Conservation (phyloP, 2,888 invertebrate species). For the Pegoplata infirma region DNA sequence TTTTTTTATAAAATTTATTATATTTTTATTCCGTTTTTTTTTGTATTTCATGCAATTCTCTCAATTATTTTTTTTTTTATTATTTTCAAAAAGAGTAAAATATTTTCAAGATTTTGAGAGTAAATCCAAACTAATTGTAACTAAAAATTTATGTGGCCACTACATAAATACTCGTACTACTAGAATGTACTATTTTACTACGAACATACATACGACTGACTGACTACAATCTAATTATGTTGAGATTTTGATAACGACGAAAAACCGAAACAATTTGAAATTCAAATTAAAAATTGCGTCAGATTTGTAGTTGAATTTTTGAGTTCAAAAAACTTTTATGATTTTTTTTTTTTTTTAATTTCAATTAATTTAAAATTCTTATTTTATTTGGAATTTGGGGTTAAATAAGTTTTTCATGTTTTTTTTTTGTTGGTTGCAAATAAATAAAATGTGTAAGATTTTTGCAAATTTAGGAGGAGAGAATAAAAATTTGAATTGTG, state of each 20-base stretch:
- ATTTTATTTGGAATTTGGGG: too few species aligned
- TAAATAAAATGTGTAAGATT: too few species aligned
- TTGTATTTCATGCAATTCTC: neutral
- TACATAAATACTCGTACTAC: too few species aligned
- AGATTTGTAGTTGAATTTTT: neutral
- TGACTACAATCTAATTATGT: neutral
- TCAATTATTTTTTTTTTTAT: neutral
- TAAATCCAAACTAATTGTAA: neutral
- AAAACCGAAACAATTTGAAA: constrained; percentile 2
- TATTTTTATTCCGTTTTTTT: neutral
- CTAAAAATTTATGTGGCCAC: neutral
- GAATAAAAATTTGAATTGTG: too few species aligned
- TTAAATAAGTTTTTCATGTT: too few species aligned
- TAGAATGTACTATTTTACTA: neutral
- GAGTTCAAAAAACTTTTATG: neutral
- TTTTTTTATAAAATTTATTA: neutral
- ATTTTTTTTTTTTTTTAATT: too few species aligned
- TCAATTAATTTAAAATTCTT: too few species aligned
- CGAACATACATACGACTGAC: neutral
- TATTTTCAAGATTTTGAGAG: neutral
- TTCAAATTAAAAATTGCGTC: constrained; percentile 16
- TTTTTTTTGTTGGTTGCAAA: too few species aligned
- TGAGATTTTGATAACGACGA: neutral
- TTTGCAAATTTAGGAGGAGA: too few species aligned
- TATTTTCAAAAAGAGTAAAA: neutral